Conservation (phyloP, 1,140 invertebrate genomes). For the Orius laevigatus region DNA sequence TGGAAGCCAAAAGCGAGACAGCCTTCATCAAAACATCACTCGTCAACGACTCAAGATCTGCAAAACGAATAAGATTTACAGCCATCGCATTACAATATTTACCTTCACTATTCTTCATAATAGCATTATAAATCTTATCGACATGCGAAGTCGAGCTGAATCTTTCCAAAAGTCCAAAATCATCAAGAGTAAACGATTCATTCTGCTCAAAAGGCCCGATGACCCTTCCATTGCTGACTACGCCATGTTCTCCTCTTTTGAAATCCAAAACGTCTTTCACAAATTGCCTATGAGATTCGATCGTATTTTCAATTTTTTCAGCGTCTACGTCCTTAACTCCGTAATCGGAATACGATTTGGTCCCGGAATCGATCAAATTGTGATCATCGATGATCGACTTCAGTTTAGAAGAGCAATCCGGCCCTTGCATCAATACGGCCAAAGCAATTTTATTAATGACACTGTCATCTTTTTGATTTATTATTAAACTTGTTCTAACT, state of each 20-base stretch:
- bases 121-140: slow-evolving; percentile 54
- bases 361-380: slow-evolving; percentile 13
- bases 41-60: slow-evolving; percentile 25
- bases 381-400: slow-evolving; percentile 23
- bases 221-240: slow-evolving; percentile 82
- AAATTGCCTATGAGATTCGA: slow-evolving; percentile 34
- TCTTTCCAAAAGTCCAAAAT: slow-evolving; percentile 79
- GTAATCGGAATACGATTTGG: slow-evolving; percentile 10
- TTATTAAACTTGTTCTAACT: slow-evolving; percentile 42
- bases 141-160: slow-evolving; percentile 54
- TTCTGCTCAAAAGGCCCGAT: slow-evolving; percentile 62
- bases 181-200: slow-evolving; percentile 76
- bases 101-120: slow-evolving; percentile 30
- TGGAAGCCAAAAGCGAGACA: slow-evolving; percentile 45
- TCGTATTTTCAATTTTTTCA: slow-evolving; percentile 23
- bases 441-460: slow-evolving; percentile 25
- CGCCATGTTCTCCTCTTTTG: slow-evolving; percentile 36
- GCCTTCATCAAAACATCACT: slow-evolving; percentile 56
- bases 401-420: slow-evolving; percentile 22
- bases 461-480: slow-evolving; percentile 31
- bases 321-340: slow-evolving; percentile 11
- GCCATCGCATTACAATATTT: background rate
- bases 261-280: slow-evolving; percentile 32
- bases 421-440: slow-evolving; percentile 21
- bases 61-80: slow-evolving; percentile 5